These are phyloP conservation scores for Philhelius pedissequus DNA, from an alignment of 2,888 invertebrate species.

Conservation along the genomic window DNA sequence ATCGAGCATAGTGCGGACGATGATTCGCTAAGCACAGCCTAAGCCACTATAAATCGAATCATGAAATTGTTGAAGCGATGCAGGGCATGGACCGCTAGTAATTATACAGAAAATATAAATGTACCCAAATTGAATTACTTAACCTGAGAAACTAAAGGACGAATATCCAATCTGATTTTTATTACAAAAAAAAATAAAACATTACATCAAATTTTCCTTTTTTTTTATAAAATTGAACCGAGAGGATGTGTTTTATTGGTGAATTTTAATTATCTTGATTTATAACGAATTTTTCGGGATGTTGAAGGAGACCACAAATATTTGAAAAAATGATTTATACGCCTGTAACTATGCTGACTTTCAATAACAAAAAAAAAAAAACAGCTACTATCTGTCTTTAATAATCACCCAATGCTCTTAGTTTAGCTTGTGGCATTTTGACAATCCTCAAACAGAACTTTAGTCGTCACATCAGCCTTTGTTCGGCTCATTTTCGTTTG, in stretches of 20 bases:
- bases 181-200: too few relatives aligned
- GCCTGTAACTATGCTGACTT: not conserved
- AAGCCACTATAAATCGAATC: too few relatives aligned
- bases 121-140: too few relatives aligned
- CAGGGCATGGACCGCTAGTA: too few relatives aligned
- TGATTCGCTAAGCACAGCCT: too few relatives aligned
- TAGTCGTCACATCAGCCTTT: constrained; percentile 29
- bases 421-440: constrained; percentile 49
- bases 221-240: too few relatives aligned
- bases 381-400: not conserved
- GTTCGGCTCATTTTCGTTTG: constrained; percentile 19
- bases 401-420: not conserved
- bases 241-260: not conserved
- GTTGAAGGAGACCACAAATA: not conserved
- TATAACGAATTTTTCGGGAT: not conserved
- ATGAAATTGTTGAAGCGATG: too few relatives aligned
- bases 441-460: constrained; percentile 35
- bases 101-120: too few relatives aligned
- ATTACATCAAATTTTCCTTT: not conserved
- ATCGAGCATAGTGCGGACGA: too few relatives aligned
- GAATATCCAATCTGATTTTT: too few relatives aligned
- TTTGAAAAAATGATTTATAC: not conserved
- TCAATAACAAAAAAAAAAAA: not conserved
- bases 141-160: too few relatives aligned
- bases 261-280: not conserved